A percentile compares a stretch with the other conserved stretches of the same genome.
Conservation (phyloP, 1,140 invertebrate species). For the Plutomurus gul region DNA sequence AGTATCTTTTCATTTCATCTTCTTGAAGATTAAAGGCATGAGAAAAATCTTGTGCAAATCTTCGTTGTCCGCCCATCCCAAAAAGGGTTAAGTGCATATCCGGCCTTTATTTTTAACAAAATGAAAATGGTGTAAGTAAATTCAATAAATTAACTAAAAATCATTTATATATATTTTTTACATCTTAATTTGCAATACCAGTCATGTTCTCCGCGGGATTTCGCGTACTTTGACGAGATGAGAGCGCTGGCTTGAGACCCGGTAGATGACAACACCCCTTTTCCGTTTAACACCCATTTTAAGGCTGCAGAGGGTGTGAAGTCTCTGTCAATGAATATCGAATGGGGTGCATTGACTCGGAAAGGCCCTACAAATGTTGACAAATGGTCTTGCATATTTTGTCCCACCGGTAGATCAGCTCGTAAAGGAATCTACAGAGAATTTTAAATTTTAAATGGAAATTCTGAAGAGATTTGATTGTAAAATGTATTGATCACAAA, state of each 20-base stretch:
- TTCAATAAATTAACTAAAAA: too few relatives aligned
- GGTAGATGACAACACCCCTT: neutral
- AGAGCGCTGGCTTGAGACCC: slow-evolving; percentile 20
- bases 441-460: neutral
- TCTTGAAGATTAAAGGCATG: neutral
- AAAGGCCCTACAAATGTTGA: slow-evolving; percentile 29
- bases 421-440: slow-evolving; percentile 54
- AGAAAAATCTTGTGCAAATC: neutral
- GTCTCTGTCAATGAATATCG: slow-evolving; percentile 14
- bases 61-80: neutral
- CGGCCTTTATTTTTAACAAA: too few relatives aligned
- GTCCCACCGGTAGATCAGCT: slow-evolving; percentile 34
- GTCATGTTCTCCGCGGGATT: slow-evolving; percentile 15
- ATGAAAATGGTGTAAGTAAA: too few relatives aligned
- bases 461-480: neutral
- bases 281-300: slow-evolving; percentile 54
- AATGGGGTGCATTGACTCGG: neutral
- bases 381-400: slow-evolving; percentile 40
- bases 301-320: neutral
- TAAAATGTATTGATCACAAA: neutral
- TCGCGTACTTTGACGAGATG: neutral
- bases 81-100: neutral
- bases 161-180: too few relatives aligned
- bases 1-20: slow-evolving; percentile 17
- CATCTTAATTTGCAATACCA: too few relatives aligned